Base-by-base conservation (phyloP, 1,140 invertebrate species). In the Yoshiicerus persimilis region DNA sequence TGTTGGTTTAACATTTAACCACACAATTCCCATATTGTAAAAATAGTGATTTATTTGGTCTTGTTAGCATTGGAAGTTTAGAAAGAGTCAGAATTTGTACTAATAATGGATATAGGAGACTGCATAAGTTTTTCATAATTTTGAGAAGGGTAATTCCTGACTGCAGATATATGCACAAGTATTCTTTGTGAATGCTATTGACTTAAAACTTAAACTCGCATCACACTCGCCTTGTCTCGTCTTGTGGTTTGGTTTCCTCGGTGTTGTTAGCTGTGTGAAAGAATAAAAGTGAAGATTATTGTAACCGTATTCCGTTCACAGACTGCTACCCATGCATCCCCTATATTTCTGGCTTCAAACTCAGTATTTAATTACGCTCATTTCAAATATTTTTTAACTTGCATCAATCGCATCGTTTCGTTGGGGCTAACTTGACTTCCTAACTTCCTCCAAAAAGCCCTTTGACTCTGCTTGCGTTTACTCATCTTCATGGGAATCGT, bases 221-320 rank as follows among this genome's bases (percentile, higher is more conserved):
- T 77, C 30, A 34, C 30, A 77, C 34, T 77, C 70, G 20, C 13
- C 70, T 36, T 36, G 70, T 36, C 70, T 20, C 1, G 30, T 34
- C 70, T 66, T 66, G 62, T 66, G 62, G 62, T 66, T 66, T 66
- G 27, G 66, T 75, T 75, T 75, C 66, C 27, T 75, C 25, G 36
- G 36, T 39, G 41, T 56, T 84, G 80, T 27, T 84, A 41, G 13
- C 23, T 41, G 34, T 41, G 80, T 41, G 80, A 84, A 41, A 56
- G 41, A 84, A 84, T 39, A 84, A 56, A 84, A 84, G 36, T 84
- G 36, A 56, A 39, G 80, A 84, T 84, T 30, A 84, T 84, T 84
- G 39, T 84, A 84, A 84, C 80, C 80, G 80, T 84, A 84, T 84
- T 84, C 36, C 80, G 36, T 84, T 84, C 80, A 84, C 80, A 84